These are phyloP conservation scores for Ptilonorhynchus violaceus DNA, from an alignment of 2,113 vertebrate genomes.

Conservation along the genomic window DNA sequence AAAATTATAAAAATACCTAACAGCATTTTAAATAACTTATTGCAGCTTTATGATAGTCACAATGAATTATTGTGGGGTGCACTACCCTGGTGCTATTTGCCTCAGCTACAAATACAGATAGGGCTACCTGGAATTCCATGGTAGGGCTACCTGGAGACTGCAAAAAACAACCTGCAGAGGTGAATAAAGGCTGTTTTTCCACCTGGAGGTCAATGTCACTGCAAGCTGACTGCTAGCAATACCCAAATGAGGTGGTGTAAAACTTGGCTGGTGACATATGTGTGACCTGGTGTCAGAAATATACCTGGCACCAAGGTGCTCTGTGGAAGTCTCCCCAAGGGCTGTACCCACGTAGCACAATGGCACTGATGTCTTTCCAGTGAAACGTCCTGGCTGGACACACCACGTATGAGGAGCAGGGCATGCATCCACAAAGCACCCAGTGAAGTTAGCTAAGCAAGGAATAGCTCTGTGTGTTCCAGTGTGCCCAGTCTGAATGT, in stretches of 20 bases:
- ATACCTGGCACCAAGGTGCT: neutral
- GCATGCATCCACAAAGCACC: neutral
- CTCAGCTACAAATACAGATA: neutral
- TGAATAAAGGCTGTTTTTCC: neutral
- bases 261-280: neutral
- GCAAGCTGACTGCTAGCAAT: neutral
- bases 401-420: neutral
- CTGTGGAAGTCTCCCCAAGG: neutral
- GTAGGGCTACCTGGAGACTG: neutral
- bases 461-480: neutral
- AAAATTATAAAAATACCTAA: neutral
- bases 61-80: neutral
- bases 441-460: neutral
- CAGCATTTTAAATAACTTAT: neutral
- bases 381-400: neutral
- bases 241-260: neutral
- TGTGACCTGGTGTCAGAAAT: neutral
- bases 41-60: neutral
- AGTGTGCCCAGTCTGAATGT: neutral
- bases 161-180: neutral
- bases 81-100: neutral
- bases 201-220: neutral
- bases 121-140: neutral
- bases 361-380: neutral
- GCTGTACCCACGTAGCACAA: accelerated